phyloP scores from a whole-genome alignment of 1,140 invertebrate species.

The Rhagoletis pomonella region DNA sequence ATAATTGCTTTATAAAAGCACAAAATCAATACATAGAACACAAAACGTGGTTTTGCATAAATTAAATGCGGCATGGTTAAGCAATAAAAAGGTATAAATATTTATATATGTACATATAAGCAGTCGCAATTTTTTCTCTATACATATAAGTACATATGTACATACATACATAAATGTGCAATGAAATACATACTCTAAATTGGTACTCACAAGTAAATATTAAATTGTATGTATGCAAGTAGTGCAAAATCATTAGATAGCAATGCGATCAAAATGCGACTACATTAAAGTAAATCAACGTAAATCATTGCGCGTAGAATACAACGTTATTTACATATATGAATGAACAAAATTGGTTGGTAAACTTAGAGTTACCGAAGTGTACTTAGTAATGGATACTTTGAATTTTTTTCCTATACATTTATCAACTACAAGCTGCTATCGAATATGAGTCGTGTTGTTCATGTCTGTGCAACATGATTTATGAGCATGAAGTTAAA shows the following conservation, averaged over 20 bases:
- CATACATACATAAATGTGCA: not conserved
- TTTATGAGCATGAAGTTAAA: slow-evolving; percentile 5
- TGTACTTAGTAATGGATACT: not conserved
- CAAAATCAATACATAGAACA: not conserved
- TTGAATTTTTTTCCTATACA: not conserved
- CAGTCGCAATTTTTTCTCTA: not conserved
- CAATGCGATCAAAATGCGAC: slow-evolving; percentile 43
- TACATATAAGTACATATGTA: not conserved
- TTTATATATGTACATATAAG: not conserved
- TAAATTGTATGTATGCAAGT: slow-evolving; percentile 36
- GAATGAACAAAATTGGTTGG: not conserved
- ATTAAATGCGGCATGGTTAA: not conserved
- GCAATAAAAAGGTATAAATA: not conserved
- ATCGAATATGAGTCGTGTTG: not conserved
- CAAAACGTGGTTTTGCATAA: slow-evolving; percentile 33
- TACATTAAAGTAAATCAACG: slow-evolving; percentile 39
- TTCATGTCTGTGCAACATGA: not conserved
- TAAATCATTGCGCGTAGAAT: slow-evolving; percentile 23
- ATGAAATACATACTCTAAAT: not conserved
- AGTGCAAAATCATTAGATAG: slow-evolving; percentile 43
- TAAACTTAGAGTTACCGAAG: not conserved
- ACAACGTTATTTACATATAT: not conserved
- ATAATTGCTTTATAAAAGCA: slow-evolving; percentile 43
- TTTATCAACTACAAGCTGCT: not conserved
- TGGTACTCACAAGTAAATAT: not conserved